Evolutionary conservation across 1,140 invertebrate species (phyloP), one percentile per base, ranked within the genome.

Genomic region (Macrobrachium rosenbergii): DNA sequence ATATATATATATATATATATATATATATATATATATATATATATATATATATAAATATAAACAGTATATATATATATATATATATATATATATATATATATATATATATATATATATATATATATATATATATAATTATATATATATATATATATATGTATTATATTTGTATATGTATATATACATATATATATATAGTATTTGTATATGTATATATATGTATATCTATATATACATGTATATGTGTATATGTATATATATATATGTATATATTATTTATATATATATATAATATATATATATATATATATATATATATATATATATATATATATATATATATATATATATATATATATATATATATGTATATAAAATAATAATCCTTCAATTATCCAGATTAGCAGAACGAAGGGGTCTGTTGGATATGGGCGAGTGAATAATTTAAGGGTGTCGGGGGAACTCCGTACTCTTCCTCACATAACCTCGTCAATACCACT

Each of bases 81-180:
- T 76, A 76, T 76, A 45, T 76, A 76, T 76, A 45, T 76, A 76
- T 76, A 45, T 76, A 58, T 76, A 45, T 76, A 76, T 37, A 45
- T 76, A 76, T 76, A 45, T 76, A 76, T 76, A 76, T 76, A 5
- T 76, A 76, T 76, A 76, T 37, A 76, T 76, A 76, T 76, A 76
- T 76, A 76, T 76, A 76, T 37, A 76, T 76, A 76, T 76, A 76
- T 76, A 76, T 76, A 76, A n/a, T n/a, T 76, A 76, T 76, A 76
- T 76, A 76, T 76, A 76, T 37, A 76, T 76, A 76, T 76, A 76
- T 76, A 76, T 76, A 76, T 45, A 76, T 76, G 37, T 76, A 76
- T 76, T 52, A n/a, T n/a, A n/a, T n/a, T n/a, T n/a, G 3, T 37
- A 37, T 37, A 37, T 37, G 3, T 37, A 37, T 37, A 37, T 37